Percentiles rank a stretch among this genome's conserved stretches.
These are phyloP conservation scores for Hoplodrina blanda DNA, from an alignment of 2,888 invertebrate genomes.

Conservation along the genomic window DNA sequence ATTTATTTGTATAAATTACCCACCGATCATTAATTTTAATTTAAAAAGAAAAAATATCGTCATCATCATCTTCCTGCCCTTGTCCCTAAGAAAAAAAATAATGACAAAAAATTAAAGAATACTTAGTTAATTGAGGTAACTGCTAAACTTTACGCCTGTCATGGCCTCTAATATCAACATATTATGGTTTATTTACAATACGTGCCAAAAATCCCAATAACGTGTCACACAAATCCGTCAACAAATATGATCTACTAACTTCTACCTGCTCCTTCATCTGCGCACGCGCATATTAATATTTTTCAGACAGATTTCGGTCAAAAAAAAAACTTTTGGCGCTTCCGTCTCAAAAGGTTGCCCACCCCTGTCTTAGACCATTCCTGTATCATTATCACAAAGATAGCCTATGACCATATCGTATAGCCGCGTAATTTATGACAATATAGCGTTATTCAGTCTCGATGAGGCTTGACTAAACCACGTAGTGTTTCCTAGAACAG, in stretches of 20 bases:
- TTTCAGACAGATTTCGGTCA: too few relatives aligned
- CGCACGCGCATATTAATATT: too few relatives aligned
- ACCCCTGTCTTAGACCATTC: too few relatives aligned
- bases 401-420: not conserved
- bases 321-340: too few relatives aligned
- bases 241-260: not conserved
- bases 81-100: not conserved
- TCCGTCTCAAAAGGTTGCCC: too few relatives aligned
- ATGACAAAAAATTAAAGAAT: too few relatives aligned
- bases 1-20: not conserved
- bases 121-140: too few relatives aligned
- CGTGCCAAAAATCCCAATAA: not conserved
- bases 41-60: not conserved
- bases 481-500: constrained; percentile 15
- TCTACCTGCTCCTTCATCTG: too few relatives aligned
- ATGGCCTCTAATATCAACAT: not conserved
- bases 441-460: not conserved
- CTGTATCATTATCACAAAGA: not conserved
- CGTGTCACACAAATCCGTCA: not conserved
- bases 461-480: constrained; percentile 28
- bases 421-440: constrained; percentile 1
- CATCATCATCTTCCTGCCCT: too few relatives aligned
- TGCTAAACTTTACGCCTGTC: not conserved
- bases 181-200: constrained; percentile 8
- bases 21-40: not conserved